phyloP scores from a whole-genome alignment of 2,888 invertebrate species.

The Trisateles emortualis region DNA sequence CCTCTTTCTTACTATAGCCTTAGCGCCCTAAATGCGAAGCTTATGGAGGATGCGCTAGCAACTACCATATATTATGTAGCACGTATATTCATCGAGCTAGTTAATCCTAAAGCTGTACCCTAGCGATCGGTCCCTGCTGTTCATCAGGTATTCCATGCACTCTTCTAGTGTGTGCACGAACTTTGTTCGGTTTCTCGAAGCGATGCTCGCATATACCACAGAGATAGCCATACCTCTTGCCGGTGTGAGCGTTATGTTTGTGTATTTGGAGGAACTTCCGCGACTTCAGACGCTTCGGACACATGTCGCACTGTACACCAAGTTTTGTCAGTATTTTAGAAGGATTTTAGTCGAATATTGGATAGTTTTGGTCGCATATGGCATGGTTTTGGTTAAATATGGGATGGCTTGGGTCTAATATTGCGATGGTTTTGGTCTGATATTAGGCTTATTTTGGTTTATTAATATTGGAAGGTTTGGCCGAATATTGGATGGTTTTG shows the following conservation, averaged over 20 bases:
- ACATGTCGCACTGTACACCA: conserved; percentile 73
- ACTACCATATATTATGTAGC: not conserved
- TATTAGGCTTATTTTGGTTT: too few relatives aligned
- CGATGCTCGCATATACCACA: conserved; percentile 75
- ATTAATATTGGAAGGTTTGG: too few relatives aligned
- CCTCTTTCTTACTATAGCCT: too few relatives aligned
- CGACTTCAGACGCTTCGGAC: conserved; percentile 77
- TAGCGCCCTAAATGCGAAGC: too few relatives aligned
- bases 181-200: conserved; percentile 82
- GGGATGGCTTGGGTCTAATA: too few relatives aligned
- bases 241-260: conserved; percentile 81
- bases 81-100: too few relatives aligned
- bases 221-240: conserved; percentile 74
- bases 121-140: conserved; percentile 67
- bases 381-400: too few relatives aligned
- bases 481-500: too few relatives aligned
- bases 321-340: not conserved
- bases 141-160: conserved; percentile 75
- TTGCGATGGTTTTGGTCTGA: too few relatives aligned
- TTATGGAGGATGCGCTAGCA: too few relatives aligned
- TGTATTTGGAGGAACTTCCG: conserved; percentile 81
- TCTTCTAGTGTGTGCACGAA: conserved; percentile 73
- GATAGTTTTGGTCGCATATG: too few relatives aligned
- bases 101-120: conserved; percentile 62
- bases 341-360: not conserved